Base-by-base conservation (phyloP, 1,140 invertebrate species). In the Pseudachorutes palmiensis region DNA sequence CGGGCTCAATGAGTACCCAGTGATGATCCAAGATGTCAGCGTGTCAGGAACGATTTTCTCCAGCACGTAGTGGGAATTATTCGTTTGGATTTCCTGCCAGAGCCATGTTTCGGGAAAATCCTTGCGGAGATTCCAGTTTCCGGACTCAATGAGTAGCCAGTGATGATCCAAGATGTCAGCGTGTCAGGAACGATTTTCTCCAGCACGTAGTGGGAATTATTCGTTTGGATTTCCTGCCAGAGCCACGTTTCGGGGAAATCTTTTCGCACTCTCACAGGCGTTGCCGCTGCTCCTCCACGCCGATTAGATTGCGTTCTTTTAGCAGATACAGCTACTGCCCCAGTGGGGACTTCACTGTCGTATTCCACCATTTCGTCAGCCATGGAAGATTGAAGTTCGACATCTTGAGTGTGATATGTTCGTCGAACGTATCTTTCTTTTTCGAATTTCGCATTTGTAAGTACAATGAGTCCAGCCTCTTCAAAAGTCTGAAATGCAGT, bases 21-120 rank as follows among this genome's bases (percentile, higher is more conserved):
- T 91, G 0, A 97, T 83, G 29, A 90, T 82, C 92, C 94, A 98
- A 1, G 91, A 91, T 0, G 91, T 95, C 9, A 97, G 91, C 0
- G 90, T 89, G 70, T 92, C 87, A 0, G 95, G 94, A 33, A 92
- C 86, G 48, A 79, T 78, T 30, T 82, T 81, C 3, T 75, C 76
- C 24, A 85, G 64, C 30, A 75, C 67, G 36, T 78, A 76, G 65
- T 77, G 75, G 70, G 63, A 76, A 62, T 32, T 14, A 36, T 64
- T 81, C 76, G 79, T 77, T 65, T 83, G 81, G 76, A 82, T 76
- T 77, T 76, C 78, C 76, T 83, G 76, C 82, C 82, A 86, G 76
- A 85, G 78, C 84, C 84, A 86, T 67, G 83, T 84, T 81, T 85
- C 84, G 64, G 83, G 81, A 75, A 86, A 86, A 77, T 83, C 79